Base-by-base conservation (phyloP, 2,888 invertebrate species). In the Papilio demoleus region DNA sequence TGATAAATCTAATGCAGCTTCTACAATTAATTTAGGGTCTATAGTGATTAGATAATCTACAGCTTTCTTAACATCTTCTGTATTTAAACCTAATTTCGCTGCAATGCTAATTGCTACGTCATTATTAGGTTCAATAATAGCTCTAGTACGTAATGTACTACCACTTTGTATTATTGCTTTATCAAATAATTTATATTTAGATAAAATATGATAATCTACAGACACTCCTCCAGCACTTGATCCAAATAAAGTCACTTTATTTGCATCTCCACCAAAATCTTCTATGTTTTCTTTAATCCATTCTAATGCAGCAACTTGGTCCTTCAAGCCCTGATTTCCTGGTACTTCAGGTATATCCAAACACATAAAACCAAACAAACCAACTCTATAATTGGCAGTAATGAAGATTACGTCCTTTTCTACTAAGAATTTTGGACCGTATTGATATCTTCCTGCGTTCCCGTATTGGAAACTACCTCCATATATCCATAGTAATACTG, bases 251-350 rank as follows among this genome's bases (percentile, higher is more conserved):
- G 81, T 81, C 2, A 82, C 74, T 70, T 75, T 74, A 27, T 74
- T 71, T 6, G 38, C 38, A 38, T 38, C 38, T 38, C 38, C 38
- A n/a, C 38, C 38, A 14, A 38, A 38, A 14, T 38, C 63, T 6
- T 61, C 74, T 45, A 81, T 81, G 66, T 81, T 81, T 5, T 78
- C 67, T 58, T 71, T 75, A 11, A 80, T 58, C 81, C 81, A 81
- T 65, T 70, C 70, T 6, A 81, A 47, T 38, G 79, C 81, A 9
- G 71, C 14, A 6, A 76, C 34, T 67, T 81, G 79, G 68, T 81
- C 81, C 66, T 79, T 81, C 1, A 81, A 45, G 1, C 78, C 80
- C 72, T 77, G 76, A 60, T 79, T 79, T 0, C 79, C 79, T 4
- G 77, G 73, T 6, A 77, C 73, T 38, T 38, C 14, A 38, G 38